Evolutionary conservation across 2,797 vertebrate species (phyloP).

Genomic region (Lepidocolaptes lacrymiger): DNA sequence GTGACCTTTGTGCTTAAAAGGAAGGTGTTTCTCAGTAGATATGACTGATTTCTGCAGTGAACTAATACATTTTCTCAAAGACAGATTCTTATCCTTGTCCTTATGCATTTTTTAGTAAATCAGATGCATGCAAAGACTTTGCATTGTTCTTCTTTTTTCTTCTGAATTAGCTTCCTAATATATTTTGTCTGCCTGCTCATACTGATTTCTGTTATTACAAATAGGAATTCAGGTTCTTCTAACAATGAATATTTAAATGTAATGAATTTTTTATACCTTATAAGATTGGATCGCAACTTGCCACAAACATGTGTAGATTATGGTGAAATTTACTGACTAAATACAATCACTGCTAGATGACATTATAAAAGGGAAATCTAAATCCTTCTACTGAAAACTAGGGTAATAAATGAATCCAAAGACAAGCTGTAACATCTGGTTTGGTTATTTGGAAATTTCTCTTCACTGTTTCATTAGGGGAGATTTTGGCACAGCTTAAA

Average conservation of each 20-base stretch:
- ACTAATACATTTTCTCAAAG: not conserved
- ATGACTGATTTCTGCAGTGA: not conserved
- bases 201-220: conserved; percentile 51
- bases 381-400: not conserved
- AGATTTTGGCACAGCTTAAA: not conserved
- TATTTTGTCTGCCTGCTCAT: conserved; percentile 14
- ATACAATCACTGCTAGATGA: conserved; percentile 29
- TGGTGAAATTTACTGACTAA: conserved; percentile 64
- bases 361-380: conserved; percentile 5
- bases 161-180: conserved; percentile 13
- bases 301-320: conserved; percentile 41
- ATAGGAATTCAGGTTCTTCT: conserved; percentile 2
- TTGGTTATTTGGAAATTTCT: conserved; percentile 6
- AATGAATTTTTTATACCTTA: conserved; percentile 50
- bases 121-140: not conserved
- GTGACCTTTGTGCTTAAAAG: not conserved
- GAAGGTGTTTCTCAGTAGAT: not conserved
- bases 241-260: conserved; percentile 64
- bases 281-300: conserved; percentile 35
- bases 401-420: not conserved
- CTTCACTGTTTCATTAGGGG: not conserved
- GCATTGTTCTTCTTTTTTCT: not conserved
- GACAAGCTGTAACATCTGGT: not conserved
- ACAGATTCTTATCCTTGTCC: not conserved
- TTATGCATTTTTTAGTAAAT: conserved; percentile 16